A percentile compares a stretch with the other conserved stretches of the same genome.
Conservation (phyloP, 1,140 invertebrate species). For the Penaeus chinensis region DNA sequence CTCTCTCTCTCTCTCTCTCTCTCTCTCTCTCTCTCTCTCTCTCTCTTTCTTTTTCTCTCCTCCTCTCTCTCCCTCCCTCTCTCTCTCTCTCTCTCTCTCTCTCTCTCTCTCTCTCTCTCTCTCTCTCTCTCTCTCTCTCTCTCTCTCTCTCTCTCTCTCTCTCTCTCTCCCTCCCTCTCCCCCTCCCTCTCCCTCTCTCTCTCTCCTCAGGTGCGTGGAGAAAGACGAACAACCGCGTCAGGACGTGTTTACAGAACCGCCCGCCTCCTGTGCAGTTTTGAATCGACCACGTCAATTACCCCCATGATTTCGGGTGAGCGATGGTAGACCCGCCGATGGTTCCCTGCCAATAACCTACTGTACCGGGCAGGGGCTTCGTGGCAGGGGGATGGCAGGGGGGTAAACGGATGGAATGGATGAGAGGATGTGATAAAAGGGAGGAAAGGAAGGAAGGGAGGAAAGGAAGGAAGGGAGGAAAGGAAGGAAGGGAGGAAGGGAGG, state of each 20-base stretch:
- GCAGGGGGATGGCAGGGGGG: no score
- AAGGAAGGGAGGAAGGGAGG: neutral
- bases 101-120: neutral
- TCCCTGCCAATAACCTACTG: no score
- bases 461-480: neutral
- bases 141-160: neutral
- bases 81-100: neutral
- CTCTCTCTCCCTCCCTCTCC: neutral
- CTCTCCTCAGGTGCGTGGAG: no score
- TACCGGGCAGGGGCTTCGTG: no score
- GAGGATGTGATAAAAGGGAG: neutral
- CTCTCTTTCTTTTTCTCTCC: neutral
- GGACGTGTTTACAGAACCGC: no score
- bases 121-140: neutral
- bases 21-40: slow-evolving; percentile 10
- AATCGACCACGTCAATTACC: no score
- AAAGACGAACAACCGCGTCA: no score
- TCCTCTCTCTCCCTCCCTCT: no score
- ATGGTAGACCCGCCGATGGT: no score
- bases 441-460: neutral
- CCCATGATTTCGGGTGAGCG: no score
- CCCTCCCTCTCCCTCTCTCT: no score
- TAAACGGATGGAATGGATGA: neutral
- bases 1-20: neutral
- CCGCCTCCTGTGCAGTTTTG: no score